These are phyloP conservation scores for Heterochromis multidens DNA, from an alignment of 2,113 vertebrate genomes.

Conservation along the genomic window DNA sequence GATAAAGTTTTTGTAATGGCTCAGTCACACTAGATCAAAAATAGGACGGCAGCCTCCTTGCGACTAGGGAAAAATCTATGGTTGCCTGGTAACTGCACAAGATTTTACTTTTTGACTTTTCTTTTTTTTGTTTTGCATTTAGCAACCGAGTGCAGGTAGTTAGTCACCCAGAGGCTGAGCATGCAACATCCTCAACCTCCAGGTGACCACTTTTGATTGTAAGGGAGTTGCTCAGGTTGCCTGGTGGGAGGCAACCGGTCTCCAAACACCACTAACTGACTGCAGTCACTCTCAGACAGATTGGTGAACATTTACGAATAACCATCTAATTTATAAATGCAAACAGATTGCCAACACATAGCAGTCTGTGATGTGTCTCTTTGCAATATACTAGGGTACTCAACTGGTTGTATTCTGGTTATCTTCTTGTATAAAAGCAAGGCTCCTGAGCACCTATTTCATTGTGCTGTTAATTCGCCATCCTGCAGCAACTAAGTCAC, in stretches of 20 bases:
- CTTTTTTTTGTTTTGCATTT: neutral
- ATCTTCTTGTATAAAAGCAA: neutral
- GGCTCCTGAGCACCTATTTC: neutral
- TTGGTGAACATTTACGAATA: neutral
- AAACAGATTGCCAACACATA: neutral
- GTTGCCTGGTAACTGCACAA: rapidly evolving
- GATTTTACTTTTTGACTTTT: no score
- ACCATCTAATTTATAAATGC: neutral
- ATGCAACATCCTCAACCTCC: neutral
- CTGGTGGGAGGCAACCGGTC: neutral
- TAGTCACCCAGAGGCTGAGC: neutral
- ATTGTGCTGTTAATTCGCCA: neutral
- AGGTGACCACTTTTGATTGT: neutral
- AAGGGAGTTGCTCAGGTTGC: neutral
- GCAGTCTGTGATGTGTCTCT: rapidly evolving
- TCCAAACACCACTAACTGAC: neutral
- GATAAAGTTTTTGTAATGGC: neutral
- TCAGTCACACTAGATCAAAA: neutral
- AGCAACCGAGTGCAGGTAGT: no score
- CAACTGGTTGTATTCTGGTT: neutral
- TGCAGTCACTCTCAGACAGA: neutral
- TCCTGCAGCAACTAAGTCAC: neutral
- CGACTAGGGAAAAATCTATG: neutral
- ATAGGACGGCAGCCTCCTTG: neutral
- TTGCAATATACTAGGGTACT: neutral